Percentiles rank a stretch among this genome's conserved stretches.
Conservation (phyloP, 2,113 vertebrate species). For the Paramormyrops kingsleyae region DNA sequence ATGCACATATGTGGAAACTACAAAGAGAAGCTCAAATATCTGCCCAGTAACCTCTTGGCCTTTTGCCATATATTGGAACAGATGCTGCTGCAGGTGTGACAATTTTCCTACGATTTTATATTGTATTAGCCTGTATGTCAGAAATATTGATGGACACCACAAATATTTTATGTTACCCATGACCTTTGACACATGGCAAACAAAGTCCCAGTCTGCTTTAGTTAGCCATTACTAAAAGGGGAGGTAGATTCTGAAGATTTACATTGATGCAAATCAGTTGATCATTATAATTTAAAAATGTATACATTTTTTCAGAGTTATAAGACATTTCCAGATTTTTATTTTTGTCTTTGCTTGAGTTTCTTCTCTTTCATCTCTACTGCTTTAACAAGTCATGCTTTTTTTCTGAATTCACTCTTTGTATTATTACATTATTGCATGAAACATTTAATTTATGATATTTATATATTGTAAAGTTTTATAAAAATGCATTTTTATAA, state of each 20-base stretch:
- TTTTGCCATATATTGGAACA: conserved; percentile 46
- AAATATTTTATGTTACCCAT: conserved; percentile 62
- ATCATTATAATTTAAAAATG: background rate
- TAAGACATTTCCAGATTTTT: background rate
- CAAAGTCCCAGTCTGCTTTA: conserved; percentile 34
- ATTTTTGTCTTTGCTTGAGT: background rate
- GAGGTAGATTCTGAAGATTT: background rate
- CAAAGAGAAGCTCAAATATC: conserved; percentile 41
- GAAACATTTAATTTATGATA: background rate
- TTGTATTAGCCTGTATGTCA: conserved; percentile 62
- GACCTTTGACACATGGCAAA: conserved; percentile 60
- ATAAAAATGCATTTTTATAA: background rate
- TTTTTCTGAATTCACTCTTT: background rate
- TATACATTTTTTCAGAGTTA: background rate
- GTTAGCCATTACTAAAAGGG: background rate
- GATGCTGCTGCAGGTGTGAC: conserved; percentile 42
- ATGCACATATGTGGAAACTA: conserved; percentile 53
- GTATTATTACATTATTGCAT: background rate
- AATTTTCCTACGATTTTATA: conserved; percentile 49
- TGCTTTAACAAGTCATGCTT: background rate
- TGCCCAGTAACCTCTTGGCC: conserved; percentile 64
- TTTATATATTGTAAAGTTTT: background rate
- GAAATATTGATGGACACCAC: conserved; percentile 58
- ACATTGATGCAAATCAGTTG: background rate
- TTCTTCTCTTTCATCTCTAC: background rate